Percentiles rank a stretch among this genome's conserved stretches.
phyloP scores from a whole-genome alignment of 1,140 invertebrate genomes.

The Globodera ellingtonae region DNA sequence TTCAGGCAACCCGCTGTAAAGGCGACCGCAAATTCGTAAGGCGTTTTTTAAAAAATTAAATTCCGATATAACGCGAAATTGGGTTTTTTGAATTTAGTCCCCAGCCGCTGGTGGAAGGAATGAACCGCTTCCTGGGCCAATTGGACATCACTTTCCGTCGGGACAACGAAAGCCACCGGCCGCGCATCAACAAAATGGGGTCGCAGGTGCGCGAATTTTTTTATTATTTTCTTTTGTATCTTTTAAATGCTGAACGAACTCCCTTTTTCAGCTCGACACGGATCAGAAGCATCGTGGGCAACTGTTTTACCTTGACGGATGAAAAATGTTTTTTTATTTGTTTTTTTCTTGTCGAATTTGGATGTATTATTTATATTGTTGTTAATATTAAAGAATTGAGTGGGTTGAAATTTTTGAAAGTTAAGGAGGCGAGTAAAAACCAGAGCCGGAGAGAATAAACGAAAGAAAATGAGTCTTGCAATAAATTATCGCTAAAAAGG shows the following conservation, averaged over 20 bases:
- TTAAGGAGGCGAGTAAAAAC: no score
- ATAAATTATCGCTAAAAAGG: no score
- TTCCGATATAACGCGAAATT: slow-evolving; percentile 1
- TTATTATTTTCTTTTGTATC: background rate
- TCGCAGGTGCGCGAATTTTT: slow-evolving; percentile 79
- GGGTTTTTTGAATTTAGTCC: slow-evolving; percentile 69
- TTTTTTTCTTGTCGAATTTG: background rate
- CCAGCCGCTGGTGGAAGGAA: slow-evolving; percentile 90
- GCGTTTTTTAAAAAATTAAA: slow-evolving; percentile 21
- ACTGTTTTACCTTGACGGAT: background rate
- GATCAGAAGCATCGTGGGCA: background rate
- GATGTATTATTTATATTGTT: background rate
- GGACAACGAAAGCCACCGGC: slow-evolving; percentile 97
- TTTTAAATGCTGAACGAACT: no score
- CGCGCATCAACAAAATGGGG: slow-evolving; percentile 93
- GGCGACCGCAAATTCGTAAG: slow-evolving; percentile 80
- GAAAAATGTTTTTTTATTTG: background rate
- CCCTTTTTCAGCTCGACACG: background rate
- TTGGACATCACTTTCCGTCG: slow-evolving; percentile 95
- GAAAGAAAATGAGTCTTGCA: no score
- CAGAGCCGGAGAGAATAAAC: no score
- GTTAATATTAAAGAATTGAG: no score
- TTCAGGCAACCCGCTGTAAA: slow-evolving; percentile 76
- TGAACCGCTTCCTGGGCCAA: slow-evolving; percentile 96
- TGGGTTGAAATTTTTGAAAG: no score